phyloP scores from a whole-genome alignment of 2,797 vertebrate genomes.

The Rallus crepitans region DNA sequence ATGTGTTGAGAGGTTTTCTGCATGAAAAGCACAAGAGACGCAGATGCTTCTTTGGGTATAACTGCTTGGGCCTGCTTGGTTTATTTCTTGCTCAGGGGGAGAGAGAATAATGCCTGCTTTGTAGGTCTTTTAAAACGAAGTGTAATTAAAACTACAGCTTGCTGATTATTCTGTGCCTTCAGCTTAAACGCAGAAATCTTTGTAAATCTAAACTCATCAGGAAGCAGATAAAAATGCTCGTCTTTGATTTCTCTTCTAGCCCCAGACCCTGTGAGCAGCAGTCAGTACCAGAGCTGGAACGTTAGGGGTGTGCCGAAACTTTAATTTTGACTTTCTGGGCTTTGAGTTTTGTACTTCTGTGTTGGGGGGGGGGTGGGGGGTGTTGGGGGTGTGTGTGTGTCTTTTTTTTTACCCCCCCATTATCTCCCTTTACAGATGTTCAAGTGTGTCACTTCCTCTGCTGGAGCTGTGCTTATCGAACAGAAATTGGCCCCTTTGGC shows the following conservation, averaged over 20 bases:
- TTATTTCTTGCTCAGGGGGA: neutral
- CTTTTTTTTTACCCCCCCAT: neutral
- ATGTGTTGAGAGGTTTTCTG: neutral
- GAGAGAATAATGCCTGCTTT: conserved; percentile 52
- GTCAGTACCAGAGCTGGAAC: neutral
- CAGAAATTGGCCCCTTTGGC: neutral
- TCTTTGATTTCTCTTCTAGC: neutral
- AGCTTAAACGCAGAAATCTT: neutral
- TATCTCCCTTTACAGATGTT: neutral
- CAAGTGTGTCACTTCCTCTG: neutral
- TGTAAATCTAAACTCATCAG: conserved; percentile 47
- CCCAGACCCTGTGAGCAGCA: neutral
- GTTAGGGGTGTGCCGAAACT: neutral
- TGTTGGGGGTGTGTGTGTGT: neutral
- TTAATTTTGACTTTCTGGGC: neutral
- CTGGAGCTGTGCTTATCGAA: neutral
- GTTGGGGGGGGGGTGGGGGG: rapidly evolving
- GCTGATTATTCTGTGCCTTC: conserved; percentile 6
- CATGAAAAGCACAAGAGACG: neutral
- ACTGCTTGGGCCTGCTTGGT: neutral
- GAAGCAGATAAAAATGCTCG: conserved; percentile 18
- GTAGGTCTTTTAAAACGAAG: conserved; percentile 11
- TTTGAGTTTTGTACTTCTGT: neutral
- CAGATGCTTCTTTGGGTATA: conserved; percentile 23
- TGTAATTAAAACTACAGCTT: conserved; percentile 47